phyloP scores from a whole-genome alignment of 2,797 vertebrate species.

The Potorous gilbertii region DNA sequence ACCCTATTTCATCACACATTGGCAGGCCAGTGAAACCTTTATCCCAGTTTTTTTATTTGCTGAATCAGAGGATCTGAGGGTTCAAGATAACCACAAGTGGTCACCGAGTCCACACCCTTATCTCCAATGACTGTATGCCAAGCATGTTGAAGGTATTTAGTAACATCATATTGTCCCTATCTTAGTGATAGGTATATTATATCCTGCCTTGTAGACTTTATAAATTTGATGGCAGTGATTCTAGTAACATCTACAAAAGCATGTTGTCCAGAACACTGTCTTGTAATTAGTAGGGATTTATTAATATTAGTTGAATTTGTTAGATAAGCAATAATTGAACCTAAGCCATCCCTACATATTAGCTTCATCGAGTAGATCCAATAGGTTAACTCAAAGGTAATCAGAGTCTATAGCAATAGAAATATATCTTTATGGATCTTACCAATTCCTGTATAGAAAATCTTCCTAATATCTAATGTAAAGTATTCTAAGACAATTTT shows the following conservation, averaged over 20 bases:
- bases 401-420: background rate
- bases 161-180: background rate
- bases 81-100: background rate
- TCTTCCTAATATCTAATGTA: background rate
- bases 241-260: background rate
- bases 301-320: background rate
- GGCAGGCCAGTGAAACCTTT: background rate
- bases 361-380: background rate
- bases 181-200: background rate
- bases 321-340: background rate
- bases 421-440: background rate
- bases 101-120: background rate
- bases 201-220: background rate
- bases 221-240: background rate
- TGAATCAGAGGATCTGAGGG: background rate
- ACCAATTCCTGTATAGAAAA: background rate
- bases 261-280: background rate
- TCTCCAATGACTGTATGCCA: background rate
- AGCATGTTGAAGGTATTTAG: background rate
- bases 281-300: background rate
- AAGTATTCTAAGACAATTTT: background rate
- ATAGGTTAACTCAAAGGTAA: background rate
- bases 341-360: background rate
- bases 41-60: background rate
- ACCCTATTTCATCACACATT: constrained; percentile 90